phyloP scores from a whole-genome alignment of 2,113 vertebrate genomes.

The Laticauda colubrina region DNA sequence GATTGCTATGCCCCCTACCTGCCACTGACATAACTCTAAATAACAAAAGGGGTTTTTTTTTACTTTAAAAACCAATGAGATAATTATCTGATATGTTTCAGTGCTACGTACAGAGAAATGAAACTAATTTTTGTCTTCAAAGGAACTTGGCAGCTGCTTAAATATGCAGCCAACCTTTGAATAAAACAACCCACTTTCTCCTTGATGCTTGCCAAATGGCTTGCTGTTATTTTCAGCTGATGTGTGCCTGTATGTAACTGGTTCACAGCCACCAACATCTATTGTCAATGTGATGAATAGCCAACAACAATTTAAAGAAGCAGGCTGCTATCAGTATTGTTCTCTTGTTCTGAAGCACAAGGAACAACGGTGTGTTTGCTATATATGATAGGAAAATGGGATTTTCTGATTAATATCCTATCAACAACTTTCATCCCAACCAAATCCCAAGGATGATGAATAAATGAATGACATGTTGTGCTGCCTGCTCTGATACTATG shows the following conservation, averaged over 20 bases:
- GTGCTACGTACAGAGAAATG: not conserved
- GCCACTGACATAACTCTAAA: slow-evolving; percentile 17
- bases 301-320: slow-evolving; percentile 37
- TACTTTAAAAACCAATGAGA: not conserved
- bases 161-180: not conserved
- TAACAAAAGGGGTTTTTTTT: slow-evolving; percentile 18
- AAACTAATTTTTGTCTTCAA: not conserved
- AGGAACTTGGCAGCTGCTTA: not conserved
- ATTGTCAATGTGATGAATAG: slow-evolving; percentile 55
- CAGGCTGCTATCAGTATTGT: slow-evolving; percentile 62
- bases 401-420: slow-evolving; percentile 63
- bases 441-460: slow-evolving; percentile 40
- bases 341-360: slow-evolving; percentile 56
- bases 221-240: slow-evolving; percentile 49
- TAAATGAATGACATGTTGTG: slow-evolving; percentile 51
- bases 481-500: slow-evolving; percentile 56
- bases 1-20: slow-evolving; percentile 2
- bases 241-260: not conserved
- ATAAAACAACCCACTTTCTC: slow-evolving; percentile 16
- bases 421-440: slow-evolving; percentile 56
- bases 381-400: slow-evolving; percentile 55
- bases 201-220: not conserved
- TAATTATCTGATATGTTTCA: slow-evolving; percentile 5
- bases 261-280: slow-evolving; percentile 51
- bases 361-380: slow-evolving; percentile 59